Evolutionary conservation across 1,140 invertebrate genomes (phyloP).

Genomic region (Orius insidiosus): DNA sequence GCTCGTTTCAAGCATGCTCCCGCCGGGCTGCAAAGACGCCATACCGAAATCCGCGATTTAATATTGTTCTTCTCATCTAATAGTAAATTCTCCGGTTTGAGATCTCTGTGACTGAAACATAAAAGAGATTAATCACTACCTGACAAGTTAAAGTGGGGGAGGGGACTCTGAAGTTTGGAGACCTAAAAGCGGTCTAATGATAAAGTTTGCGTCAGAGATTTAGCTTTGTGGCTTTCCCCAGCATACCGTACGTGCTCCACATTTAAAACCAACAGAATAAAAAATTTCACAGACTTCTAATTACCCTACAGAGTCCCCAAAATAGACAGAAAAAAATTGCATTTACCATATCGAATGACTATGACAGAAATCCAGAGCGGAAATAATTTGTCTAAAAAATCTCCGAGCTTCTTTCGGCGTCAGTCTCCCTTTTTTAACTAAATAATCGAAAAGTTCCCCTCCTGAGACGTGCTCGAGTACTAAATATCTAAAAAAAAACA

Average conservation of each 20-base stretch:
- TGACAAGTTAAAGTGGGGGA: too few relatives aligned
- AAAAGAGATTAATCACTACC: neutral
- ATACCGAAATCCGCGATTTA: slow-evolving; percentile 98
- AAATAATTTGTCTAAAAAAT: slow-evolving; percentile 99
- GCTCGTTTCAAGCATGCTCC: slow-evolving; percentile 96
- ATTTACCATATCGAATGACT: slow-evolving; percentile 99
- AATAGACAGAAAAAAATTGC: too few relatives aligned
- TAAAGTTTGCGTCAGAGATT: too few relatives aligned
- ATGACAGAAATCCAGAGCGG: slow-evolving; percentile 97
- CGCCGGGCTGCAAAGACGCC: slow-evolving; percentile 96
- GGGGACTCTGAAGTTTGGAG: too few relatives aligned
- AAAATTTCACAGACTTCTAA: too few relatives aligned
- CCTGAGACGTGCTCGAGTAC: slow-evolving; percentile 97
- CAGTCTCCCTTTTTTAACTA: slow-evolving; percentile 94
- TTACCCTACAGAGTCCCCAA: neutral
- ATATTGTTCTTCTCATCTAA: slow-evolving; percentile 99
- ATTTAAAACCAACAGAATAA: too few relatives aligned
- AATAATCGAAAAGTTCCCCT: slow-evolving; percentile 96
- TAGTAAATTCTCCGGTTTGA: slow-evolving; percentile 97
- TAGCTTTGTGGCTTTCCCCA: too few relatives aligned
- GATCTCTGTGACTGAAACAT: slow-evolving; percentile 80
- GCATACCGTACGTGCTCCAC: too few relatives aligned
- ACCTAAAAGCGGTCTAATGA: too few relatives aligned
- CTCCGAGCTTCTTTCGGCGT: slow-evolving; percentile 95
- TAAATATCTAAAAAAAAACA: slow-evolving; percentile 61